Base-by-base conservation (phyloP, 2,888 invertebrate species). In the Tanytarsus gracilentus region DNA sequence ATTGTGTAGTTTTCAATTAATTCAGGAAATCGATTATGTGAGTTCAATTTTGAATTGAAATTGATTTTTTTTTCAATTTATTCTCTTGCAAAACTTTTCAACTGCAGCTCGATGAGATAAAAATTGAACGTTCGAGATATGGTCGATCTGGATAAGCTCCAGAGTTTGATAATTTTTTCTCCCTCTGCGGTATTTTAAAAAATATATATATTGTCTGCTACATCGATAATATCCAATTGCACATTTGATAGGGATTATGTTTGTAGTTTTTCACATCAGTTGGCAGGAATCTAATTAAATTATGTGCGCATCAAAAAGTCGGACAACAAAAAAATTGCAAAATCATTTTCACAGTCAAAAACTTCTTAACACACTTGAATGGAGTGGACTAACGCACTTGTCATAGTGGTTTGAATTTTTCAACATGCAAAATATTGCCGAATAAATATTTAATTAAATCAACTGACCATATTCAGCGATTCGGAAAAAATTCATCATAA, bases 1-100 rank as follows among this genome's bases (percentile, higher is more conserved):
- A n/a, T n/a, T 9, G n/a, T 3, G 4, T 9, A n/a, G 1, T 11
- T 33, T 44, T 44, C 21, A 11, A 48, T 58, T 58, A 58, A 58
- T 58, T 58, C 18, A 58, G 48, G 48, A 58, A 58, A 58, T 58
- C 48, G 58, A 58, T 58, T 58, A 29, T 58, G 49, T 49, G 58
- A 29, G 44, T 58, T 55, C 36, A 33, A 33, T 33, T 33, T 11
- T 4, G 14, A 36, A 36, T 36, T 11, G 14, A 5, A 33, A 33
- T 33, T 14, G 5, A 14, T n/a, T 36, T 36, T 11, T 36, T 36
- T 36, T 36, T 36, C 36, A 36, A 36, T 36, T 36, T 36, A 36
- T 36, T 36, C 16, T 14, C 36, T 36, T 36, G 36, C 14, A 36
- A 14, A 36, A 14, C 23, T 39, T 39, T 44, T 44, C 44, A 44